Evolutionary conservation across 2,888 invertebrate genomes (phyloP).

Genomic region (Hemaris fuciformis): DNA sequence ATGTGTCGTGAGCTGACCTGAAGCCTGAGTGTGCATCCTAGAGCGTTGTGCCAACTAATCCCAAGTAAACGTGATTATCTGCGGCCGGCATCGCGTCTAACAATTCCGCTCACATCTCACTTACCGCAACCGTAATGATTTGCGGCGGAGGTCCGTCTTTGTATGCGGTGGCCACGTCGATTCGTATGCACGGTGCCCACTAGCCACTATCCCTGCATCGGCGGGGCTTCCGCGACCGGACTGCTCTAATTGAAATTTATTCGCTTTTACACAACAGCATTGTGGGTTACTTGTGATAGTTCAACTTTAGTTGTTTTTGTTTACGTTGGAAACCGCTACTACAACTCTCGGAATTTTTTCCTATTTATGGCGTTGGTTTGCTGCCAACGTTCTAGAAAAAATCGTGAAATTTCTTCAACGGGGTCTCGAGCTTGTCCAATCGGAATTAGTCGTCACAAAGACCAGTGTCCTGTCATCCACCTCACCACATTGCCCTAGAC

Average conservation of each 20-base stretch:
- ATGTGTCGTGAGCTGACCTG: slow-evolving; percentile 18
- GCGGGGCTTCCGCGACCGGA: slow-evolving; percentile 66
- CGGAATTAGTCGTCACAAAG: background rate
- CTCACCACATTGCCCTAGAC: background rate
- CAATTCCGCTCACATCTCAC: slow-evolving; percentile 75
- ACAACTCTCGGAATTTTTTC: background rate
- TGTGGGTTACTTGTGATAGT: background rate
- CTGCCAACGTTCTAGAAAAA: background rate
- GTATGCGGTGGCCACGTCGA: slow-evolving; percentile 62
- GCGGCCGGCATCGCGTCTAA: slow-evolving; percentile 54
- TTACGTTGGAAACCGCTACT: too few species aligned
- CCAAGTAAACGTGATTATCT: slow-evolving; percentile 64
- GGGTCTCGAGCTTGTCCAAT: background rate
- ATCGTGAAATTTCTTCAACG: too few species aligned
- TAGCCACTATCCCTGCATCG: slow-evolving; percentile 55
- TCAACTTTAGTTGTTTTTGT: too few species aligned
- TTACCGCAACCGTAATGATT: slow-evolving; percentile 78
- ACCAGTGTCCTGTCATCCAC: background rate
- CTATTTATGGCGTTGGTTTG: background rate
- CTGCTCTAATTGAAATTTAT: slow-evolving; percentile 76
- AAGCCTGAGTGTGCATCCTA: slow-evolving; percentile 38
- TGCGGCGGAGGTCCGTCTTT: slow-evolving; percentile 70
- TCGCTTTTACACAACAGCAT: slow-evolving; percentile 15
- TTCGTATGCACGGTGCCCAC: slow-evolving; percentile 59
- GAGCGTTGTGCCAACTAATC: slow-evolving; percentile 55